Evolutionary conservation across 30 jellyfish, hydroid and myxozoan species (phyloP).

Genomic region (Hydra vulgaris): DNA sequence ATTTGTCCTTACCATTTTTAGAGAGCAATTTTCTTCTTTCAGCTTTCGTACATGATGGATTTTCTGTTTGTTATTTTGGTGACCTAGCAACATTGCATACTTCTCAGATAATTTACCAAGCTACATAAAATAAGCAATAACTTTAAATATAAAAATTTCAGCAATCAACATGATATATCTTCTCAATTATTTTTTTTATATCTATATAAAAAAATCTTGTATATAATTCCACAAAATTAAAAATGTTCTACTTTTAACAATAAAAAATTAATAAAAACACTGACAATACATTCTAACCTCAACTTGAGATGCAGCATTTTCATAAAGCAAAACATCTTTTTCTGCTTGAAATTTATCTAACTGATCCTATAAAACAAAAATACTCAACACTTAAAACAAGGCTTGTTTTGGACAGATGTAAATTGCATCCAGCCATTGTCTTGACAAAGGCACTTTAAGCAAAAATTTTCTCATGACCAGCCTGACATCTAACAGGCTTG

Average conservation of each 20-base stretch:
- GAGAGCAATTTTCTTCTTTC: conserved; percentile 61
- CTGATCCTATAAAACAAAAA: conserved; percentile 30
- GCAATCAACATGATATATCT: neutral
- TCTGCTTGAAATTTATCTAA: conserved; percentile 59
- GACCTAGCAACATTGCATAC: conserved; percentile 86
- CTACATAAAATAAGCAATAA: conserved; percentile 21
- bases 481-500: too few species aligned
- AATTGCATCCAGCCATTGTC: too few species aligned
- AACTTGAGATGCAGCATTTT: conserved; percentile 45
- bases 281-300: conserved; percentile 55
- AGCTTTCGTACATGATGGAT: conserved; percentile 70
- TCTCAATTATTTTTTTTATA: neutral
- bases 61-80: conserved; percentile 88
- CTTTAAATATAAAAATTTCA: neutral
- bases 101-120: conserved; percentile 66
- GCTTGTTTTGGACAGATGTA: too few species aligned
- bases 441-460: too few species aligned
- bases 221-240: neutral
- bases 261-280: too few species aligned
- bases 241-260: too few species aligned
- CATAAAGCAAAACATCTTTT: conserved; percentile 44
- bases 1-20: conserved; percentile 44
- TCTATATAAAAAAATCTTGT: neutral
- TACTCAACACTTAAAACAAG: neutral
- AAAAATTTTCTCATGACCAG: too few species aligned